Conservation (phyloP, 1,140 invertebrate species). For the Sinella curviseta region DNA sequence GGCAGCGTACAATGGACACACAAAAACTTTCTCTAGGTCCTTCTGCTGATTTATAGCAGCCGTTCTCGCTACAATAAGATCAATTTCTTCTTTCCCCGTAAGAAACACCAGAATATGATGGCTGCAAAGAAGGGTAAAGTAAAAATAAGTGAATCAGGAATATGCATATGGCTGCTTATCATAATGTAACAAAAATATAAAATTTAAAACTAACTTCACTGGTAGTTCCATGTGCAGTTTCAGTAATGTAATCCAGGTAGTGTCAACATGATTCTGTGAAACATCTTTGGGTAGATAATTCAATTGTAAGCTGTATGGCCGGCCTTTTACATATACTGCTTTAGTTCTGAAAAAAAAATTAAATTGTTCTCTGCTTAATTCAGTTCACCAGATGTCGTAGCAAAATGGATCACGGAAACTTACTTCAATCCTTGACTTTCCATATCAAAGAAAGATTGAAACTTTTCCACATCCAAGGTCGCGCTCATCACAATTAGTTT, state of each 20-base stretch:
- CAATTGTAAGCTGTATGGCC: background rate
- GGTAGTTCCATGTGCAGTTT: constrained; percentile 84
- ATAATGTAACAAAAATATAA: background rate
- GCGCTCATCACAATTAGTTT: constrained; percentile 88
- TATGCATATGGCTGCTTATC: background rate
- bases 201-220: constrained; percentile 67
- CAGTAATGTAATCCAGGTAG: constrained; percentile 68
- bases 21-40: constrained; percentile 62
- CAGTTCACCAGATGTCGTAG: background rate
- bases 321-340: constrained; percentile 9
- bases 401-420: no score
- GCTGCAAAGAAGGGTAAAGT: constrained; percentile 56
- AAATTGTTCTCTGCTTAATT: background rate
- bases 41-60: constrained; percentile 55
- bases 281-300: background rate
- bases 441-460: constrained; percentile 85
- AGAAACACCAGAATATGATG: constrained; percentile 93
- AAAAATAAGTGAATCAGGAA: constrained; percentile 20
- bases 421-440: constrained; percentile 16
- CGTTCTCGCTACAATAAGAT: constrained; percentile 64
- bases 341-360: background rate
- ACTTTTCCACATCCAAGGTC: constrained; percentile 92
- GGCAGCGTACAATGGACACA: constrained; percentile 81
- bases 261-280: background rate
- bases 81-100: constrained; percentile 98